A percentile compares a stretch with the other conserved stretches of the same genome.
phyloP scores from a whole-genome alignment of 2,888 invertebrate genomes.

The Rhagonycha lutea region DNA sequence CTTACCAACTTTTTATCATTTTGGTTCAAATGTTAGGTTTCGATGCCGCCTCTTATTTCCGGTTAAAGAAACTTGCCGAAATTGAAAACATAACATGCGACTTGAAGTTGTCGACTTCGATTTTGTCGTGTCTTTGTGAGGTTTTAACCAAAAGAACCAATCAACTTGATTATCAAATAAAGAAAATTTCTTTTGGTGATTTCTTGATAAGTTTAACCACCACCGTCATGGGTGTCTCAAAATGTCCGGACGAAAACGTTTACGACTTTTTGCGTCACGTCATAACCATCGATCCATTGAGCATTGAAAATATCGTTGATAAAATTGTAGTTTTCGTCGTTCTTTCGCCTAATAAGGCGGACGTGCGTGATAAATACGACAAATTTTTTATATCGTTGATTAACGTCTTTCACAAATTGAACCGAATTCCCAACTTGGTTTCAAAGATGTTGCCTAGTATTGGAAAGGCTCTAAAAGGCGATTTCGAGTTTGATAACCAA shows the following conservation, averaged over 20 bases:
- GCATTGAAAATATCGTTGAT: constrained; percentile 43
- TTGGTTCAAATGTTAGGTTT: constrained; percentile 43
- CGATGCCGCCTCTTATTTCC: constrained; percentile 37
- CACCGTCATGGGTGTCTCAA: constrained; percentile 39
- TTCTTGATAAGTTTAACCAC: constrained; percentile 34
- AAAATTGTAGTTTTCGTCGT: constrained; percentile 43
- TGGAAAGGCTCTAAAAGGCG: constrained; percentile 36
- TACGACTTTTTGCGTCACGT: constrained; percentile 43
- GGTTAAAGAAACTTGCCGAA: constrained; percentile 31
- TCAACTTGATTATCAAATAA: constrained; percentile 36
- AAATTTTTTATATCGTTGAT: constrained; percentile 43
- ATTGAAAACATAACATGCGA: constrained; percentile 7
- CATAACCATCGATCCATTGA: constrained; percentile 47
- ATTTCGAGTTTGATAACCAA: neutral
- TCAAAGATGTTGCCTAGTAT: constrained; percentile 45
- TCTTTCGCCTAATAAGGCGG: constrained; percentile 35
- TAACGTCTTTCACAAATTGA: constrained; percentile 48
- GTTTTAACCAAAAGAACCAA: constrained; percentile 28
- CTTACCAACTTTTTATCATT: constrained; percentile 42
- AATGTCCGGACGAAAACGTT: constrained; percentile 35
- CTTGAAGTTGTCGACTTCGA: constrained; percentile 37
- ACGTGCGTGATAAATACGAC: constrained; percentile 38
- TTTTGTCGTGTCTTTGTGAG: constrained; percentile 35
- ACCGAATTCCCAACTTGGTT: constrained; percentile 48
- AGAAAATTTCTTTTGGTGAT: constrained; percentile 36